Evolutionary conservation across 2,797 vertebrate genomes (phyloP), one percentile per base, ranked within the genome.

Genomic region (Phyllotis vaccarum): DNA sequence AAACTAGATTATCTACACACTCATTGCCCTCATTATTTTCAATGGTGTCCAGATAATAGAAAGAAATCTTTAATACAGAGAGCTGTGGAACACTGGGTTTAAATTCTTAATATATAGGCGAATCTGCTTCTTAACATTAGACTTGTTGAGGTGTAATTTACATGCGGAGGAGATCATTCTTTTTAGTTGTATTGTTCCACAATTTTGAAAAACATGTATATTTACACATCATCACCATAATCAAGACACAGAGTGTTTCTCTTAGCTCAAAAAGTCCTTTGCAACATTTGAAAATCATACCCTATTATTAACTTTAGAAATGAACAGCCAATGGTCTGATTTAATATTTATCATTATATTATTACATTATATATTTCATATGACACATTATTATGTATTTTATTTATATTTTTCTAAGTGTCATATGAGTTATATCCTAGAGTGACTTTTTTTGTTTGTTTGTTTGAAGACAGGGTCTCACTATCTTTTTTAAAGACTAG

Each of bases 1-100:
- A 89, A 96, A 89, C 46, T 96, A 89, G 54, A 54, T 86, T 66
- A 85, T 27, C 17, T 83, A 58, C 81, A 78, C 31, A 34, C 56
- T 89, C 80, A 83, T 87, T 89, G 95, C 89, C 49, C 75, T 93
- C 54, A 66, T 90, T 82, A 76, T 74, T 91, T 86, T 94, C 75
- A 93, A 29, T 29, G 29, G 52, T 87, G 7, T 72, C 17, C 27
- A 70, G 62, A 70, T 31, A 75, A 82, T 49, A 40, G 54, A 74
- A 92, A 91, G 49, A 80, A 89, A 90, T 17, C 12, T 60, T 89
- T 78, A 78, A 24, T 46, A 46, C 17, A 78, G 49, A 76, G 27
- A 85, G 12, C 17, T 74, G 11, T 43, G 49, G 52, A 29, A 7
- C 19, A 56, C 5, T 66, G 72, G 22, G 91, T 79, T 95, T 90